Conservation (phyloP, 2,888 invertebrate genomes). For the Trisateles emortualis region DNA sequence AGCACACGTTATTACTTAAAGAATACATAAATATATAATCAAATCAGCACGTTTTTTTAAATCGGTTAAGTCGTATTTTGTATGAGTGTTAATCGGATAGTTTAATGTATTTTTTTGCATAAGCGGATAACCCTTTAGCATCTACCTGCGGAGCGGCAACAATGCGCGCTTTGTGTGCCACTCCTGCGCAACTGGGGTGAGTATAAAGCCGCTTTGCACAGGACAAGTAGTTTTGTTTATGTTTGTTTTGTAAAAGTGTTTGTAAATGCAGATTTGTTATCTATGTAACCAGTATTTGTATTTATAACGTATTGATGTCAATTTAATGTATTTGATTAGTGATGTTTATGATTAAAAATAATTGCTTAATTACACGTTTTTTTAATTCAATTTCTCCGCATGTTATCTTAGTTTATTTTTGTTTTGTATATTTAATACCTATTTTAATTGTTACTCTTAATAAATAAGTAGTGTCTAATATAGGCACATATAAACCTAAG, state of each 20-base stretch:
- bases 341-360: too few species aligned
- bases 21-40: conserved; percentile 63
- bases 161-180: conserved; percentile 67
- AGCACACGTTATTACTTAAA: conserved; percentile 32
- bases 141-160: conserved; percentile 77
- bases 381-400: too few species aligned
- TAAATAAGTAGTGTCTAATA: too few species aligned
- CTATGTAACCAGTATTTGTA: conserved; percentile 26
- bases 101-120: conserved; percentile 78
- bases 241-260: conserved; percentile 41
- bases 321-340: neutral
- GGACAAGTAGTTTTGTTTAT: conserved; percentile 54
- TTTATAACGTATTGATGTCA: conserved; percentile 4
- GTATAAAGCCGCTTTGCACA: conserved; percentile 33
- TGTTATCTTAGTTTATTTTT: too few species aligned
- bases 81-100: conserved; percentile 84
- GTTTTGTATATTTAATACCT: too few species aligned
- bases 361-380: too few species aligned
- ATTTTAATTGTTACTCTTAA: too few species aligned
- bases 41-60: conserved; percentile 64
- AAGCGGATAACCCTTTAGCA: conserved; percentile 84
- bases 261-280: conserved; percentile 34
- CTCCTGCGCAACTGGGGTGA: conserved; percentile 72
- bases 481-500: too few species aligned
- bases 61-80: conserved; percentile 68